A percentile compares a stretch with the other conserved stretches of the same genome.
phyloP scores from a whole-genome alignment of 2,888 invertebrate species.

The Caenorhabditis sp. region DNA sequence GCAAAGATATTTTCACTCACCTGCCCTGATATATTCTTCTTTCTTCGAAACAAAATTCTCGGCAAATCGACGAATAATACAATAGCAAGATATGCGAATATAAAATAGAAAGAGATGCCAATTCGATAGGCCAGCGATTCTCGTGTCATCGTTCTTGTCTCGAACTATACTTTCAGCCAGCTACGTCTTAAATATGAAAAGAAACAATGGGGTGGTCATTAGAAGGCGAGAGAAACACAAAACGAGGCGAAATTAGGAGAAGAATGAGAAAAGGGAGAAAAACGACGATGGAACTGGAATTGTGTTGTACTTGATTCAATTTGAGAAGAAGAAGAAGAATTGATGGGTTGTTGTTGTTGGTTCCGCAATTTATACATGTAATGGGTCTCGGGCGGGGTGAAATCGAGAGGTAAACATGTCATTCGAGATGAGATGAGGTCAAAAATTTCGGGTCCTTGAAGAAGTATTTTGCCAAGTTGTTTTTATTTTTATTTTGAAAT shows the following conservation, averaged over 20 bases:
- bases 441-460: background rate
- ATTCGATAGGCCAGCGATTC: conserved; percentile 7
- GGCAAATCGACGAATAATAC: conserved; percentile 37
- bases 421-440: background rate
- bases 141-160: conserved; percentile 5
- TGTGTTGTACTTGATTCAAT: background rate
- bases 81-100: conserved; percentile 18
- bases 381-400: background rate
- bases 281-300: background rate
- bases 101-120: conserved; percentile 5
- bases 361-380: background rate
- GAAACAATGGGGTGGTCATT: background rate
- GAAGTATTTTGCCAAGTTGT: no score
- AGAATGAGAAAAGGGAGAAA: background rate
- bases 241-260: background rate
- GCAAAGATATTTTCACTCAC: conserved; percentile 3
- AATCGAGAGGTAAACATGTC: background rate
- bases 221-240: background rate
- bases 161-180: background rate
- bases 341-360: background rate
- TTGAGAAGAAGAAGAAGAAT: no score
- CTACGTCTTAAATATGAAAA: background rate
- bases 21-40: conserved; percentile 37
- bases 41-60: conserved; percentile 24
- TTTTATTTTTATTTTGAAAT: no score